A percentile compares a stretch with the other conserved stretches of the same genome.
phyloP scores from a whole-genome alignment of 2,113 vertebrate species.

The Epinephelus lanceolatus region DNA sequence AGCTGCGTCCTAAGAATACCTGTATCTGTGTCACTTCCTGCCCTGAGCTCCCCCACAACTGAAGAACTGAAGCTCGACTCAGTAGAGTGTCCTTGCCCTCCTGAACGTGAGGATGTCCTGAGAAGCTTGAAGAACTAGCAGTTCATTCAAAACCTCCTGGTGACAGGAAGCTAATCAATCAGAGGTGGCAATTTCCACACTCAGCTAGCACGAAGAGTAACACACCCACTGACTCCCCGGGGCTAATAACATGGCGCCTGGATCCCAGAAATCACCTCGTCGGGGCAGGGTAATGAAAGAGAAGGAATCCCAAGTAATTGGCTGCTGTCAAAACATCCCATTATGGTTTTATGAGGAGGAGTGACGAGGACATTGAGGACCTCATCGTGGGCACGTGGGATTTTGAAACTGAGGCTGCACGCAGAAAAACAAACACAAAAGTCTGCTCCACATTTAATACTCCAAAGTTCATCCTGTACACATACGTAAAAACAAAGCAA shows the following conservation, averaged over 20 bases:
- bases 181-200: constrained; percentile 78
- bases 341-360: constrained; percentile 65
- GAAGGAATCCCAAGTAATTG: constrained; percentile 49
- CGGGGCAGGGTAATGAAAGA: constrained; percentile 48
- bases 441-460: background rate
- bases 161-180: constrained; percentile 80
- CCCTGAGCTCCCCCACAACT: background rate
- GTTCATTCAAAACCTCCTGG: constrained; percentile 73
- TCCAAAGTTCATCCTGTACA: too few species aligned
- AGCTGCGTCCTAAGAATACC: background rate
- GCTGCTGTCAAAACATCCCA: constrained; percentile 73
- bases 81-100: constrained; percentile 4
- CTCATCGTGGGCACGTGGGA: background rate
- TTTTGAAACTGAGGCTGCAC: background rate
- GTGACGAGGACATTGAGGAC: constrained; percentile 22
- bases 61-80: constrained; percentile 5
- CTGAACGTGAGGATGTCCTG: constrained; percentile 12
- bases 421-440: constrained; percentile 5
- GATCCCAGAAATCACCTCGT: constrained; percentile 50
- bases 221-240: constrained; percentile 37
- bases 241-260: constrained; percentile 35
- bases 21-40: background rate
- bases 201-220: constrained; percentile 64
- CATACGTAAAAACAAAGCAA: background rate
- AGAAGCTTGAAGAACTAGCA: constrained; percentile 35